Percentiles rank a stretch among this genome's conserved stretches.
Evolutionary conservation across 2,888 invertebrate genomes (phyloP).

Genomic region (Bembecia ichneumoniformis): DNA sequence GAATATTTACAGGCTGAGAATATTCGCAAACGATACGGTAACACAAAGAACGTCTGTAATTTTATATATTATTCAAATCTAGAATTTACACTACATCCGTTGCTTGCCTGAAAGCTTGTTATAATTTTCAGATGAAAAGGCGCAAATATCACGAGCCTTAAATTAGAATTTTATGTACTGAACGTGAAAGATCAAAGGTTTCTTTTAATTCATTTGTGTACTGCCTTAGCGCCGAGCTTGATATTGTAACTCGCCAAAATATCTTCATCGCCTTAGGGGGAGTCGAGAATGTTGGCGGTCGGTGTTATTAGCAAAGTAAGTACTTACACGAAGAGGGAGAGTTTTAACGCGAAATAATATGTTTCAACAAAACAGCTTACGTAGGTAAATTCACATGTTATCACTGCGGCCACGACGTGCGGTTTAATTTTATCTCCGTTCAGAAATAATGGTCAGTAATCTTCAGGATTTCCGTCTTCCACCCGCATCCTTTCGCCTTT

Average conservation of each 20-base stretch:
- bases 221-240: background rate
- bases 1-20: constrained; percentile 15
- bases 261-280: background rate
- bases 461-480: constrained; percentile 18
- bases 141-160: too few relatives aligned
- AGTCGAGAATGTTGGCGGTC: background rate
- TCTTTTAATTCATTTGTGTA: background rate
- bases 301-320: background rate
- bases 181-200: background rate
- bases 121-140: too few relatives aligned
- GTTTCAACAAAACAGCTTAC: constrained; percentile 6
- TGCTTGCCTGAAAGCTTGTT: too few relatives aligned
- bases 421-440: constrained; percentile 23
- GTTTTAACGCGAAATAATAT: background rate
- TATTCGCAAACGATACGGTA: too few relatives aligned
- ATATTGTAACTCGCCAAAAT: background rate
- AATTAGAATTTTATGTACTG: too few relatives aligned
- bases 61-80: too few relatives aligned
- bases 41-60: too few relatives aligned
- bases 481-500: constrained; percentile 9
- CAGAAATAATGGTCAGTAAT: constrained; percentile 27
- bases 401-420: constrained; percentile 14
- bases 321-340: background rate
- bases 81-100: too few relatives aligned
- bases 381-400: constrained; percentile 11